These are phyloP conservation scores for Megalops atlanticus DNA, from an alignment of 2,113 vertebrate species.

Conservation along the genomic window DNA sequence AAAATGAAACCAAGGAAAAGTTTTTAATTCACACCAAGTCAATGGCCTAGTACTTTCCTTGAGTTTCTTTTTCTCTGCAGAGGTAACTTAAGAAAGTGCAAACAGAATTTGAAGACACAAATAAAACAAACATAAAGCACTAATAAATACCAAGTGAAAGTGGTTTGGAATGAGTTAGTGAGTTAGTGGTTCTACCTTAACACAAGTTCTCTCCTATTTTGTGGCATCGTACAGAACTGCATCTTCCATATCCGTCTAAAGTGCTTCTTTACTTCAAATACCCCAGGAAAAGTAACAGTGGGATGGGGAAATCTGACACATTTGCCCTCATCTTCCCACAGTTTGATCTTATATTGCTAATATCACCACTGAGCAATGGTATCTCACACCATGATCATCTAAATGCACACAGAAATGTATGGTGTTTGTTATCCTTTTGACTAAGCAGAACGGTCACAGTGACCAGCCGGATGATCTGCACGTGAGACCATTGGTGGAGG, in stretches of 20 bases:
- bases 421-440: background rate
- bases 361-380: background rate
- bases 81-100: background rate
- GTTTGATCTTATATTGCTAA: background rate
- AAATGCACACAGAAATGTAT: background rate
- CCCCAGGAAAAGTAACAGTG: background rate
- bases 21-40: background rate
- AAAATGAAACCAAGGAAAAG: background rate
- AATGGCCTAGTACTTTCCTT: background rate
- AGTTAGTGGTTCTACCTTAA: background rate
- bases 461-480: background rate
- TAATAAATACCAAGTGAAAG: background rate
- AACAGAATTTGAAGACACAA: no score
- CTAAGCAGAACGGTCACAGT: background rate
- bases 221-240: background rate
- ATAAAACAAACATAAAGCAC: no score
- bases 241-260: slow-evolving; percentile 1
- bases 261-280: background rate
- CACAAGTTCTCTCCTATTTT: background rate
- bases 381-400: background rate
- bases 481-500: background rate
- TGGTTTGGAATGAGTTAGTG: slow-evolving; percentile 1
- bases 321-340: background rate
- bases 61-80: background rate
- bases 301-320: background rate